phyloP scores from a whole-genome alignment of 2,797 vertebrate species.

The Cichlasoma orientale region DNA sequence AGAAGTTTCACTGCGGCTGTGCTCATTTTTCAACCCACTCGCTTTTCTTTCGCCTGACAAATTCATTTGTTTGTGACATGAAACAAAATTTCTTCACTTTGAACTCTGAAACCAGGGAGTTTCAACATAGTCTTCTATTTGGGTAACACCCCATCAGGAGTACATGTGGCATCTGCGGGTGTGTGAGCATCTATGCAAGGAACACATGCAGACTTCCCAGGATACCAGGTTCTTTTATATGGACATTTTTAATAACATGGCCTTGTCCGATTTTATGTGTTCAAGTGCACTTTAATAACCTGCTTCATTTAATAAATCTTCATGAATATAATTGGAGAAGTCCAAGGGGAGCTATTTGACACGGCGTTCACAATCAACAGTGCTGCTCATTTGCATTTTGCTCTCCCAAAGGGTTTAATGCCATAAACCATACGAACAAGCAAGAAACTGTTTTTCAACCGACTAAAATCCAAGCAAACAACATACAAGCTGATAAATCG shows the following conservation, averaged over 20 bases:
- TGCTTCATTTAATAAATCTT: slow-evolving; percentile 38
- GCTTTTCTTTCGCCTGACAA: slow-evolving; percentile 31
- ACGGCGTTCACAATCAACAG: not conserved
- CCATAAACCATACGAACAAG: not conserved
- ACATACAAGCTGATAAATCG: not conserved
- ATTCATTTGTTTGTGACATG: slow-evolving; percentile 47
- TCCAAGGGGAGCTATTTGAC: not conserved
- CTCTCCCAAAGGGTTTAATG: not conserved
- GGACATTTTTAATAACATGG: slow-evolving; percentile 14
- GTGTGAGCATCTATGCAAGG: not conserved
- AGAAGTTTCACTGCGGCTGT: slow-evolving; percentile 24
- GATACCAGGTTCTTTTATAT: slow-evolving; percentile 38
- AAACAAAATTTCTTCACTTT: slow-evolving; percentile 49
- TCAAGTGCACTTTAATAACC: slow-evolving; percentile 34
- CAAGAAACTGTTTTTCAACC: not conserved
- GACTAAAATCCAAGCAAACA: not conserved
- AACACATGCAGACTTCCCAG: slow-evolving; percentile 15
- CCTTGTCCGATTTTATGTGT: slow-evolving; percentile 41
- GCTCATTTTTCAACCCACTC: slow-evolving; percentile 48
- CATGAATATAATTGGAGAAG: slow-evolving; percentile 36
- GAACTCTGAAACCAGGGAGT: slow-evolving; percentile 39
- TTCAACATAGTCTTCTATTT: slow-evolving; percentile 42
- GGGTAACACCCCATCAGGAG: slow-evolving; percentile 22
- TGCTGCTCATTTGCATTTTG: not conserved
- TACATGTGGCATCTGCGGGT: not conserved